These are phyloP conservation scores for Catagonus wagneri DNA, from an alignment of 2,113 vertebrate genomes.

Conservation along the genomic window DNA sequence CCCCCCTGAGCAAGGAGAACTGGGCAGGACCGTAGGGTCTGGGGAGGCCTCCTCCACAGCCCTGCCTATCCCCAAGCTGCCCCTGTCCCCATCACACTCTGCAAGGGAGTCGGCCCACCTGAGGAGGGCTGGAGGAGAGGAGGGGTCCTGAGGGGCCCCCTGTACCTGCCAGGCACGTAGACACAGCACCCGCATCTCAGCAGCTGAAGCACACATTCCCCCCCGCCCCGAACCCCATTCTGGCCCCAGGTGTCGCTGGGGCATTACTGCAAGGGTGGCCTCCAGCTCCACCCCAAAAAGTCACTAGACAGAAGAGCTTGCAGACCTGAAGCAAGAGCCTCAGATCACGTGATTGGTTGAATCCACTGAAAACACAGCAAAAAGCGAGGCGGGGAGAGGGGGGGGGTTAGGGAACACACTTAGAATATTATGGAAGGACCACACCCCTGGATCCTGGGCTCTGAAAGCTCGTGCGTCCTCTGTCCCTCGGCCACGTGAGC, in stretches of 20 bases:
- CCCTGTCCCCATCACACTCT: background rate
- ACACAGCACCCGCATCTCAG: background rate
- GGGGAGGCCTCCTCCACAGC: background rate
- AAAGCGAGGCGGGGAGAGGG: background rate
- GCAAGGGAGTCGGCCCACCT: background rate
- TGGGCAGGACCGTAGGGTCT: background rate
- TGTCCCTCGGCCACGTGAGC: background rate
- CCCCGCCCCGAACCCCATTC: background rate
- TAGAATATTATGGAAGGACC: too few relatives aligned
- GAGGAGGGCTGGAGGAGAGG: too few relatives aligned
- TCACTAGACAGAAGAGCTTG: background rate
- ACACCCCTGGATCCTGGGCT: background rate
- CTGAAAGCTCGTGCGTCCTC: fast-evolving
- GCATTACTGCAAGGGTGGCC: background rate
- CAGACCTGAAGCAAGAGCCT: background rate
- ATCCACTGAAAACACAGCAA: background rate
- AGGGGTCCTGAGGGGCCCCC: background rate
- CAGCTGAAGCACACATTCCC: background rate
- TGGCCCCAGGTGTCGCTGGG: background rate
- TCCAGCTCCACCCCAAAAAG: too few relatives aligned
- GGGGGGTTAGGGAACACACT: background rate
- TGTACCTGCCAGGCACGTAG: background rate
- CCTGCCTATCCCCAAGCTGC: background rate
- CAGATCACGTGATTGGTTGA: background rate
- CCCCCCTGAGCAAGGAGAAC: background rate